Conservation (phyloP, 2,113 vertebrate genomes). For the Dicentrarchus labrax region DNA sequence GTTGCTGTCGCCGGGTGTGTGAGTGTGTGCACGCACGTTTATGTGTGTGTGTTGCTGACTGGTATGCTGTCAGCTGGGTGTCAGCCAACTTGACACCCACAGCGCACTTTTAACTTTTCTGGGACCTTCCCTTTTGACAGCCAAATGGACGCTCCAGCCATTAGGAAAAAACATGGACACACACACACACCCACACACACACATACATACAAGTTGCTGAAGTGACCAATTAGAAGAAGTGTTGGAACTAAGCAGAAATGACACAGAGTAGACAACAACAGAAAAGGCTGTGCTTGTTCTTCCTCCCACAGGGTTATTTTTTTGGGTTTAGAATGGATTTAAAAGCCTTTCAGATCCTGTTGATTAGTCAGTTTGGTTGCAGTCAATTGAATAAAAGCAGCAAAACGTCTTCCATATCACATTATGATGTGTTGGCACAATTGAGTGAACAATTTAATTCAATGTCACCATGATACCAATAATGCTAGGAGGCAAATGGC, state of each 20-base stretch:
- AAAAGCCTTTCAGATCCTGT: not conserved
- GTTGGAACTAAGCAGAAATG: slow-evolving; percentile 67
- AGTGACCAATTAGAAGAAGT: slow-evolving; percentile 52
- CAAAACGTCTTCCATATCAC: not conserved
- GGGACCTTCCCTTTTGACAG: slow-evolving; percentile 59
- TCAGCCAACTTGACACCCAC: slow-evolving; percentile 73
- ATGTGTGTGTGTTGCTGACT: slow-evolving; percentile 66
- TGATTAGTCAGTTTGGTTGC: not conserved
- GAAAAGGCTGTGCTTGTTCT: slow-evolving; percentile 39
- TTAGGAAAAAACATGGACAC: not conserved
- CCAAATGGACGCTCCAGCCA: slow-evolving; percentile 21
- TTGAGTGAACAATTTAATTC: slow-evolving; percentile 22
- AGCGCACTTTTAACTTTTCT: slow-evolving; percentile 68
- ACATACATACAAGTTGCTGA: slow-evolving; percentile 60
- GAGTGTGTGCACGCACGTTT: slow-evolving; percentile 34
- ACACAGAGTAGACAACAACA: slow-evolving; percentile 28
- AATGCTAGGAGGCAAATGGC: slow-evolving; percentile 9
- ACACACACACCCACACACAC: slow-evolving; percentile 13
- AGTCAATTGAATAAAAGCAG: not conserved
- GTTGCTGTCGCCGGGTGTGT: slow-evolving; percentile 60
- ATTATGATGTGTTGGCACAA: slow-evolving; percentile 9
- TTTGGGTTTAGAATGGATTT: not conserved
- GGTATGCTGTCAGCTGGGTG: slow-evolving; percentile 71
- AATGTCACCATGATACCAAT: slow-evolving; percentile 22
- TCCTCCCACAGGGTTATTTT: not conserved